phyloP scores from a whole-genome alignment of 2,797 vertebrate species.

The Gastrophryne carolinensis region DNA sequence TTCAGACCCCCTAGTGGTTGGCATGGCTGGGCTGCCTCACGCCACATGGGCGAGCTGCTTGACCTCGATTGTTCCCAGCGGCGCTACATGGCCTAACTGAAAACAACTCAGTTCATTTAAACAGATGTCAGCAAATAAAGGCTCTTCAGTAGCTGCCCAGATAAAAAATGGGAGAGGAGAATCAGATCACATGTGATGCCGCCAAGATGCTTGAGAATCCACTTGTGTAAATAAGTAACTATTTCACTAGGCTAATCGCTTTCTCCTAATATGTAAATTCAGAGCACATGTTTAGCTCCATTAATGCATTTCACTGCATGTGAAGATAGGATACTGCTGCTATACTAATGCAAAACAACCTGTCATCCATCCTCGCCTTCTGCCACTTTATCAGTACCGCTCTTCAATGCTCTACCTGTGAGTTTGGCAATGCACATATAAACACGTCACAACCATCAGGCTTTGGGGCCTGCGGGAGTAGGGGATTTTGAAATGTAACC shows the following conservation, averaged over 20 bases:
- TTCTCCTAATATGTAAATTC: not conserved
- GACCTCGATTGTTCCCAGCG: not conserved
- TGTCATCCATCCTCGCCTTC: not conserved
- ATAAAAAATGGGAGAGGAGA: not conserved
- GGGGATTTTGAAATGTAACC: too few relatives aligned
- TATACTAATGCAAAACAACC: not conserved
- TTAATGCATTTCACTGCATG: not conserved
- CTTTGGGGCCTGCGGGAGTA: not conserved
- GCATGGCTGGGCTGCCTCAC: not conserved
- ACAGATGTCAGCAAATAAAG: not conserved
- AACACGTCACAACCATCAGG: slow-evolving; percentile 15
- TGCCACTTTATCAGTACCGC: slow-evolving; percentile 6
- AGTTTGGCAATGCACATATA: slow-evolving; percentile 1
- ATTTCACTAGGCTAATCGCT: too few relatives aligned
- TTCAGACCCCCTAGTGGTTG: not conserved
- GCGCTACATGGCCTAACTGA: not conserved
- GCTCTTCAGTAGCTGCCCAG: not conserved
- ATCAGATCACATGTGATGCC: not conserved
- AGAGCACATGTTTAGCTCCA: not conserved
- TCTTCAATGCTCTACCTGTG: not conserved
- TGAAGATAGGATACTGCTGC: not conserved
- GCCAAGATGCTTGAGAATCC: not conserved
- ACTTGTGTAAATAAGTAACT: not conserved
- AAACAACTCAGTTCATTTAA: not conserved
- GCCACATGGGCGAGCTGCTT: not conserved